Evolutionary conservation across 2,113 vertebrate genomes (phyloP).

Genomic region (Martes martes): DNA sequence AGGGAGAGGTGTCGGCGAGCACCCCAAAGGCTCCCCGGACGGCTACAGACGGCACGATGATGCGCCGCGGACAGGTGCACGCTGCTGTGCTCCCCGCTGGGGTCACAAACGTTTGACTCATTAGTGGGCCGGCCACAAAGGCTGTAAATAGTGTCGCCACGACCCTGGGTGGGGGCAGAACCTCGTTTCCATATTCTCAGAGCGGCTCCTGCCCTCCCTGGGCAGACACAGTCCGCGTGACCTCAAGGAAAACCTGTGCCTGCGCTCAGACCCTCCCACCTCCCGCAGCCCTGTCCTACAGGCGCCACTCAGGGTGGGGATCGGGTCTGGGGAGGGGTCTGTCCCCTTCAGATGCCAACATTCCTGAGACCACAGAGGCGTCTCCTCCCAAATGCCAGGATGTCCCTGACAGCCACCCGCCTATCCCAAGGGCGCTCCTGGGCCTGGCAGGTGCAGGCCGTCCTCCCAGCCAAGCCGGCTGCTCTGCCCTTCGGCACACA

Average conservation of each 20-base stretch:
- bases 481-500: not conserved
- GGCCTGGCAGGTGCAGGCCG: not conserved
- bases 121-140: slow-evolving; percentile 8
- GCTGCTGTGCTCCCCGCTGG: not conserved
- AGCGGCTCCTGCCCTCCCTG: not conserved
- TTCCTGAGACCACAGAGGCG: not conserved
- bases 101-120: not conserved
- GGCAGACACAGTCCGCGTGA: not conserved
- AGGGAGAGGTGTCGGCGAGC: not conserved
- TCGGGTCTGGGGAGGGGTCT: not conserved
- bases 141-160: slow-evolving; percentile 34
- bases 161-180: not conserved
- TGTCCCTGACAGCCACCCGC: not conserved
- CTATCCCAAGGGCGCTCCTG: not conserved
- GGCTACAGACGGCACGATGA: slow-evolving; percentile 49
- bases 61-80: not conserved
- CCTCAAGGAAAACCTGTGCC: not conserved
- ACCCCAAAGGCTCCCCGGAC: not conserved
- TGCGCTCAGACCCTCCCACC: not conserved
- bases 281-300: not conserved
- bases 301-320: no score
- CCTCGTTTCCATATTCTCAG: not conserved
- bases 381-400: not conserved
- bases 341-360: not conserved
- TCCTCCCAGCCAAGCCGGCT: not conserved